phyloP scores from a whole-genome alignment of 2,797 vertebrate species.

The Phyllotis vaccarum region DNA sequence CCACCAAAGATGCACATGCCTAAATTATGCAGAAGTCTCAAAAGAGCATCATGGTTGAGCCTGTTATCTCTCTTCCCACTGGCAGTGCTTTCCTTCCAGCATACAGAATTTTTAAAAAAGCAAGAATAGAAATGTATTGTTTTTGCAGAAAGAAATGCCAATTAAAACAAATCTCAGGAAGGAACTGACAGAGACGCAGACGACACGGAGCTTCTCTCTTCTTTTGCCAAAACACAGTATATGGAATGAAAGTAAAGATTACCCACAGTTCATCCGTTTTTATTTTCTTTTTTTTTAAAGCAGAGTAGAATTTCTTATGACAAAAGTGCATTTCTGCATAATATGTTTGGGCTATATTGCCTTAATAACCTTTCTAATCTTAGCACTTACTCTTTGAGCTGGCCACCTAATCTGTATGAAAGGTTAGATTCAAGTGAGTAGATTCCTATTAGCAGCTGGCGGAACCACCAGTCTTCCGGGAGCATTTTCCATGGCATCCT shows the following conservation, averaged over 20 bases:
- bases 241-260: slow-evolving; percentile 4
- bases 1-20: slow-evolving; percentile 34
- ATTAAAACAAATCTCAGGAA: slow-evolving; percentile 24
- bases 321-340: background rate
- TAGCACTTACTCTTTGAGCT: background rate
- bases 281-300: background rate
- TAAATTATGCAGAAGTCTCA: slow-evolving; percentile 18
- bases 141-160: slow-evolving; percentile 26
- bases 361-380: background rate
- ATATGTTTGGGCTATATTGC: background rate
- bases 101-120: slow-evolving; percentile 33
- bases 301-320: background rate
- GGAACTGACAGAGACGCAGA: background rate
- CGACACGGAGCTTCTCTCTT: background rate
- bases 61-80: background rate
- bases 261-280: background rate
- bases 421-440: background rate
- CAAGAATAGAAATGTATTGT: slow-evolving; percentile 2
- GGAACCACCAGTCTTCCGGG: background rate
- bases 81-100: background rate
- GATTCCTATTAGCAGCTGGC: background rate
- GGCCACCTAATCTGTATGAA: background rate
- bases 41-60: slow-evolving; percentile 25
- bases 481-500: slow-evolving; percentile 2
- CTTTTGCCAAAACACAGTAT: background rate